Conservation (phyloP, 2,113 vertebrate species). For the Phrynosoma blainvillii region DNA sequence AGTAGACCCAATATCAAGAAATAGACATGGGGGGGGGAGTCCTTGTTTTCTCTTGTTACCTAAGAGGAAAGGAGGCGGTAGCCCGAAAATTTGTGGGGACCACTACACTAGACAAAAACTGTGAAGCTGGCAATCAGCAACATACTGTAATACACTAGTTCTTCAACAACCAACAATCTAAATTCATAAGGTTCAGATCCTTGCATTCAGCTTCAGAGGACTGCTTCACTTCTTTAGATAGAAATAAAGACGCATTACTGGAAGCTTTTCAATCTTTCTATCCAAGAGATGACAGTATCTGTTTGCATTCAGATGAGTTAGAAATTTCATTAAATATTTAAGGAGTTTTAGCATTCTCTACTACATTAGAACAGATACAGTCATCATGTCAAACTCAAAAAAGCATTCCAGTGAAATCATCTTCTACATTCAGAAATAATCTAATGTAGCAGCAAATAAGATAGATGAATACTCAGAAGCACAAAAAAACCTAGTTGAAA, state of each 20-base stretch:
- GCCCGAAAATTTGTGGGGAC: no score
- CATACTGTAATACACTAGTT: neutral
- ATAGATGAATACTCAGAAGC: neutral
- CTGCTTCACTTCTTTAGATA: neutral
- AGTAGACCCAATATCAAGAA: no score
- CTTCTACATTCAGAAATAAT: constrained; percentile 19
- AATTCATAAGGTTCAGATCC: neutral
- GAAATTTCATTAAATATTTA: neutral
- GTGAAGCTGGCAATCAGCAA: neutral
- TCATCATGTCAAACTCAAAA: neutral
- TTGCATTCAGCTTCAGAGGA: constrained; percentile 5
- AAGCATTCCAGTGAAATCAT: constrained; percentile 4
- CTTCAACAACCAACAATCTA: neutral
- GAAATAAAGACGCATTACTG: neutral
- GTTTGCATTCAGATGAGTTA: neutral
- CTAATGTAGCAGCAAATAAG: neutral
- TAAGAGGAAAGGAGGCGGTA: no score
- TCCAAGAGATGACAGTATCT: neutral
- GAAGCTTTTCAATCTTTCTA: neutral
- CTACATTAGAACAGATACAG: neutral
- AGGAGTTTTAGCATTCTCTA: neutral
- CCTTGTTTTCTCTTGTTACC: no score
- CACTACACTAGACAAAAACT: neutral
- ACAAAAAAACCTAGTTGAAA: constrained; percentile 4
- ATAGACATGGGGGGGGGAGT: no score